Base-by-base conservation (phyloP, 2,113 vertebrate species). In the Pachyramphus minor region DNA sequence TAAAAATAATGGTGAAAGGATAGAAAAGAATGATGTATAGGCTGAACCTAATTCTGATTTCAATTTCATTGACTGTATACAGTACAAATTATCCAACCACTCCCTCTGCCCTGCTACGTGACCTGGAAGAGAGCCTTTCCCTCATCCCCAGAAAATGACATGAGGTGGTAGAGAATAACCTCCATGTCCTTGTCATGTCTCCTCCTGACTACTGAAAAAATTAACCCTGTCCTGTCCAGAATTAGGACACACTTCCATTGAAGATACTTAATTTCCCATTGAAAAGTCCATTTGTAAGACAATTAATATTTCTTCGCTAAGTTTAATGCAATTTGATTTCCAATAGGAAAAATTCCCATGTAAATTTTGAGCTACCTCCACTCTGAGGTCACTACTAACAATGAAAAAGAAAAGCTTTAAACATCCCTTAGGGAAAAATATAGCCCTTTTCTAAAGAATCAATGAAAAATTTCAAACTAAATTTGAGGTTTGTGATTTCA, bases 1-100 rank as follows among this genome's bases (percentile, higher is more conserved):
- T 78, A 82, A 73, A 95, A 93, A 73, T 77, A 89, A 89, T 59
- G 64, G 84, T 91, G 64, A 85, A 50, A 10, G n/a, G 80, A 89
- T 77, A 81, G 89, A 84, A 91, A 81, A 91, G 93, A 84, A 42
- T 84, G 84, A 91, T 64, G 27, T 59, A 44, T 59, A 85, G 75
- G 55, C 59, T 63, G 53, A 89, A 85, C 80, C 35, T 74, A 82
- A 82, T 89, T 85, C 71, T 69, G 49, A 78, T 82, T 95, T 93
- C 71, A 63, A 33, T 95, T 88, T 81, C 69, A 81, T 62, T 82
- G 66, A 82, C 66, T 78, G 71, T 82, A 64, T 82, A 85, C n/a
- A n/a, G n/a, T n/a, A n/a, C 8, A 53, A 28, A 53, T 30, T 30
- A 53, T 9, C 27, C 6, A 5, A 53, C 28, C 52, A 30, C 52